Evolutionary conservation across 2,797 vertebrate genomes (phyloP).

Genomic region (Chelonia mydas): DNA sequence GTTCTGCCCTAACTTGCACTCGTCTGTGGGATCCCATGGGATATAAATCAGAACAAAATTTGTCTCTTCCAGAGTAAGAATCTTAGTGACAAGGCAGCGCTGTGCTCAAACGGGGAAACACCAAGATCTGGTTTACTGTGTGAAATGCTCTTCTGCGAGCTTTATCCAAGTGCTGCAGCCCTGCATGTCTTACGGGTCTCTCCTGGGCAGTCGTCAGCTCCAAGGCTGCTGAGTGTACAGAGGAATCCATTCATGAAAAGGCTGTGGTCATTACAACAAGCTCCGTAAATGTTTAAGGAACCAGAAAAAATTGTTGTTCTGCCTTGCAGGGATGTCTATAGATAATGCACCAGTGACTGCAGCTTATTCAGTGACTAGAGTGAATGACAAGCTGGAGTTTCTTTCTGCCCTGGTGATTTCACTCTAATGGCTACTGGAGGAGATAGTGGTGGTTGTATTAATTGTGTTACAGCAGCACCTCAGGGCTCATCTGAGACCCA

Average conservation of each 20-base stretch:
- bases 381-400: accelerated
- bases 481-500: not conserved
- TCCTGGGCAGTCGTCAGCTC: accelerated
- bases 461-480: not conserved
- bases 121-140: no score
- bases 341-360: not conserved
- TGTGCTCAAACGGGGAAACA: not conserved
- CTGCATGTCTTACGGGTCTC: not conserved
- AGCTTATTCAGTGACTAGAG: not conserved
- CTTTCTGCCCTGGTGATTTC: not conserved
- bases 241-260: accelerated
- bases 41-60: accelerated
- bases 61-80: accelerated
- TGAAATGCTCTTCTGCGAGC: not conserved
- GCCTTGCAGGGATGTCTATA: accelerated
- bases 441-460: not conserved
- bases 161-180: no score
- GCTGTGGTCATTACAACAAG: not conserved
- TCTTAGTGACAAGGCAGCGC: not conserved
- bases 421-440: not conserved
- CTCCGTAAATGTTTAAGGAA: not conserved
- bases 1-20: not conserved
- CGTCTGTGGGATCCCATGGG: accelerated
- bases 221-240: no score
- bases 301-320: not conserved